These are phyloP conservation scores for Gonatopus flavifemur DNA, from an alignment of 1,140 invertebrate species.

Conservation along the genomic window DNA sequence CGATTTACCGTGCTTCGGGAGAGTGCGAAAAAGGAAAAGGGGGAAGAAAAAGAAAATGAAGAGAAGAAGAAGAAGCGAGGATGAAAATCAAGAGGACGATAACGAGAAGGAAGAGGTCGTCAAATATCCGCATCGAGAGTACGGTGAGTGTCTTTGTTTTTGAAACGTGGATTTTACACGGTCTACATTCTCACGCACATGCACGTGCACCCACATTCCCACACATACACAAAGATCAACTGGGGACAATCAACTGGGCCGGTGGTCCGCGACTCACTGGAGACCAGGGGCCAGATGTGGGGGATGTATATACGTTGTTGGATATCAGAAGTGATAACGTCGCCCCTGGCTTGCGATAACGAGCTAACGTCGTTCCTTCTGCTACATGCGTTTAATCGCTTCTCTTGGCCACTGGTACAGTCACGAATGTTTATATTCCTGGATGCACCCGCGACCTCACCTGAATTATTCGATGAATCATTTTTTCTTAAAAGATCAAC, in stretches of 20 bases:
- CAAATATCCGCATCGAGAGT: slow-evolving; percentile 29
- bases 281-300: slow-evolving; percentile 37
- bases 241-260: slow-evolving; percentile 32
- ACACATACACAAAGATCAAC: slow-evolving; percentile 10
- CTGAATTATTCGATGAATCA: too few relatives aligned
- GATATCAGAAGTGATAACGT: slow-evolving; percentile 51
- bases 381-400: slow-evolving; percentile 18
- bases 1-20: too few relatives aligned
- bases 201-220: neutral
- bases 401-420: slow-evolving; percentile 17
- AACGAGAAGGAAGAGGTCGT: slow-evolving; percentile 14
- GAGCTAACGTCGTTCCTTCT: too few relatives aligned
- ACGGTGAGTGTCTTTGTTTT: slow-evolving; percentile 36
- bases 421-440: too few relatives aligned
- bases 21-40: neutral
- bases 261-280: slow-evolving; percentile 46
- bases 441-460: too few relatives aligned
- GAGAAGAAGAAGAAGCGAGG: slow-evolving; percentile 17
- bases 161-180: neutral
- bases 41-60: slow-evolving; percentile 14
- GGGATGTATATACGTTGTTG: slow-evolving; percentile 48
- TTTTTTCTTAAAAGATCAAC: too few relatives aligned
- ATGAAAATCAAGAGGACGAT: slow-evolving; percentile 15
- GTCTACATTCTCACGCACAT: neutral
- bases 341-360: slow-evolving; percentile 42